Percentiles rank a stretch among this genome's conserved stretches.
Conservation (phyloP, 1,140 invertebrate genomes). For the Nebria ingens region DNA sequence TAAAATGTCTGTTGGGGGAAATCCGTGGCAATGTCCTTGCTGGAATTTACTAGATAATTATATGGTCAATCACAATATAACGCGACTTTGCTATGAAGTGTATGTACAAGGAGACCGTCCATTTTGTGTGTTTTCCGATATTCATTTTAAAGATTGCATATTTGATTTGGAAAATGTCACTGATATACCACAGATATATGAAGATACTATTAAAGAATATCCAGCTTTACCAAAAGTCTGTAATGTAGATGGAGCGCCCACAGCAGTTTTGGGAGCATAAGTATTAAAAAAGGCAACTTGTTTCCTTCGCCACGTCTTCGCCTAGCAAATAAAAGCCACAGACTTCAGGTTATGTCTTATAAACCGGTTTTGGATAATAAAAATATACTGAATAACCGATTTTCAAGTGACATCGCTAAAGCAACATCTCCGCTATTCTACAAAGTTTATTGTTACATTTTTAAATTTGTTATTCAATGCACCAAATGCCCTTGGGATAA, state of each 20-base stretch:
- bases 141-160: background rate
- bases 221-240: background rate
- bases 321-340: too few species aligned
- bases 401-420: too few species aligned
- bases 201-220: background rate
- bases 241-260: background rate
- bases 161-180: background rate
- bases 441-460: too few species aligned
- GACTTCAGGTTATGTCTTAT: too few species aligned
- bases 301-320: too few species aligned
- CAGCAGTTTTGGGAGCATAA: background rate
- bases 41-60: slow-evolving; percentile 12
- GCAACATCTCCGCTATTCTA: too few species aligned
- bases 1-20: slow-evolving; percentile 15
- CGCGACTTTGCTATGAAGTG: slow-evolving; percentile 14
- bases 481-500: too few species aligned
- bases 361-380: too few species aligned
- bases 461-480: too few species aligned
- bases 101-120: slow-evolving; percentile 15
- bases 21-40: slow-evolving; percentile 21
- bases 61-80: slow-evolving; percentile 13
- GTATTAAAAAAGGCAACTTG: background rate
- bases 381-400: too few species aligned
- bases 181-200: background rate
- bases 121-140: slow-evolving; percentile 14